Evolutionary conservation across 2,797 vertebrate species (phyloP).

Genomic region (Orientallactaga sibirica): DNA sequence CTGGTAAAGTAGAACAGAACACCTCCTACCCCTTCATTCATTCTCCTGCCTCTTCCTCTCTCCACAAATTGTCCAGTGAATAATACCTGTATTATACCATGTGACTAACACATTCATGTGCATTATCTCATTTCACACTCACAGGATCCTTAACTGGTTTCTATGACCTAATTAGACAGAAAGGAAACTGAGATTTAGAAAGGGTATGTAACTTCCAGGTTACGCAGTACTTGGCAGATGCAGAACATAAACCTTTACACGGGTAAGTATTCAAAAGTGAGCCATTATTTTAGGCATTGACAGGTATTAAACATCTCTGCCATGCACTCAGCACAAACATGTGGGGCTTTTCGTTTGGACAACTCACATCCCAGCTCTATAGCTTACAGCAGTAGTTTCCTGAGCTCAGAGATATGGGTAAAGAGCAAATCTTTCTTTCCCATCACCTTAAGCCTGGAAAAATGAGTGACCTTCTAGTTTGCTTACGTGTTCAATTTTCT

Average conservation of each 20-base stretch:
- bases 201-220: background rate
- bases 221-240: background rate
- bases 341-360: background rate
- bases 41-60: background rate
- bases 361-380: background rate
- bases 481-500: background rate
- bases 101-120: background rate
- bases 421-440: background rate
- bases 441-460: background rate
- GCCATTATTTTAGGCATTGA: background rate
- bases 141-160: background rate
- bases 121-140: background rate
- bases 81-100: background rate
- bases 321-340: background rate
- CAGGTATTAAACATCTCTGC: background rate
- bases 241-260: background rate
- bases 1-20: background rate
- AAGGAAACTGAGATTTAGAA: slow-evolving; percentile 20
- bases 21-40: fast-evolving
- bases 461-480: slow-evolving; percentile 23
- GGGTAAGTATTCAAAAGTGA: background rate
- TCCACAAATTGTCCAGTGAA: background rate
- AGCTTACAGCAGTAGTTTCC: background rate
- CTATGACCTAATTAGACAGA: background rate
- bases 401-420: background rate